A percentile compares a stretch with the other conserved stretches of the same genome.
Conservation (phyloP, 2,888 invertebrate species). For the Prionchulus punctatus region DNA sequence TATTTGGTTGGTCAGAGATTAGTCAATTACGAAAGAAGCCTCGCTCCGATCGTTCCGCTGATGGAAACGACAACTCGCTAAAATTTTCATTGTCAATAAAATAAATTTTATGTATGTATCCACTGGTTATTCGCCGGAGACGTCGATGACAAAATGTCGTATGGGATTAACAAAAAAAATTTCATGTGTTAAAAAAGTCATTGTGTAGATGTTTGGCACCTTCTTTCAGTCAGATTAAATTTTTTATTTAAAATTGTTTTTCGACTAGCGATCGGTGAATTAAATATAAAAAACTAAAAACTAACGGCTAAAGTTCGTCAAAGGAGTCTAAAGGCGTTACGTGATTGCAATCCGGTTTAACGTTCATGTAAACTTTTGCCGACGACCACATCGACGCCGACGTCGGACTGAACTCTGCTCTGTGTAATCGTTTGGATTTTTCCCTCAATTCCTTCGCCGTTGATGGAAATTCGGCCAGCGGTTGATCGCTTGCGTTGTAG, state of each 20-base stretch:
- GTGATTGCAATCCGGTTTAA: neutral
- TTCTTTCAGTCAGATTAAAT: too few species aligned
- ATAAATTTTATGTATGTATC: too few species aligned
- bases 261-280: too few species aligned
- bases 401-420: neutral
- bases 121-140: too few species aligned
- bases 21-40: conserved; percentile 67
- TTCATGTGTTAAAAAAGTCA: too few species aligned
- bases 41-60: neutral
- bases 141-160: too few species aligned
- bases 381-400: neutral
- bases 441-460: neutral
- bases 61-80: neutral
- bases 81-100: too few species aligned
- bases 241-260: too few species aligned
- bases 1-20: conserved; percentile 80
- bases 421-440: neutral
- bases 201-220: too few species aligned
- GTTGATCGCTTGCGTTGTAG: neutral
- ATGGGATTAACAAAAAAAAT: too few species aligned
- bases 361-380: neutral
- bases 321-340: neutral
- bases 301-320: too few species aligned
- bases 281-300: too few species aligned
- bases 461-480: neutral